Percentiles rank a stretch among this genome's conserved stretches.
phyloP scores from a whole-genome alignment of 30 jellyfish, hydroid and myxozoan species.

The Catostylus mosaicus region DNA sequence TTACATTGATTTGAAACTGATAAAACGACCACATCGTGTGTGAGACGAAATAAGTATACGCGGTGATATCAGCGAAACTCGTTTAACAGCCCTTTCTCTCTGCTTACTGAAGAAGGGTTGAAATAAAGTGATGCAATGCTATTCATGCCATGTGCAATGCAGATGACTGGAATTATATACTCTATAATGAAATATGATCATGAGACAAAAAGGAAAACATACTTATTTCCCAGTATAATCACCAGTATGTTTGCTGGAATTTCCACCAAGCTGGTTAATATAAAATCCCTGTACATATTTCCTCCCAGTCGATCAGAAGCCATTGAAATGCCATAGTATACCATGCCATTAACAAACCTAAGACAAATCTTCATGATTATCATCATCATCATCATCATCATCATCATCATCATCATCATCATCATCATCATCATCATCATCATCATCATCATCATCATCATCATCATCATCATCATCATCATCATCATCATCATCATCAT shows the following conservation, averaged over 20 bases:
- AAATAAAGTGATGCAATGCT: no score
- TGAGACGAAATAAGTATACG: no score
- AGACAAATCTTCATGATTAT: neutral
- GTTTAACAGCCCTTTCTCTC: no score
- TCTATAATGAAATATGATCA: no score
- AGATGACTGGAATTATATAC: no score
- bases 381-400: neutral
- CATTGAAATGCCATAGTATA: constrained; percentile 87
- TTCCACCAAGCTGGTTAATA: constrained; percentile 84
- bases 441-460: neutral
- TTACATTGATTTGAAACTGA: no score
- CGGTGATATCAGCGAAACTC: no score
- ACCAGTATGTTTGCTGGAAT: constrained; percentile 82
- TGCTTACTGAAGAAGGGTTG: no score
- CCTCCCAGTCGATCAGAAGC: constrained; percentile 95
- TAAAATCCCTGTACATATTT: constrained; percentile 85
- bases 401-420: neutral
- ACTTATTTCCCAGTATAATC: constrained; percentile 74
- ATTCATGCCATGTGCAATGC: no score
- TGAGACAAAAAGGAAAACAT: neutral
- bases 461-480: neutral
- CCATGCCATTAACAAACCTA: constrained; percentile 91
- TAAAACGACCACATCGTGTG: no score
- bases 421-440: neutral
- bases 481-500: neutral